phyloP scores from a whole-genome alignment of 2,113 vertebrate species.

The Melanostigma gelatinosum region DNA sequence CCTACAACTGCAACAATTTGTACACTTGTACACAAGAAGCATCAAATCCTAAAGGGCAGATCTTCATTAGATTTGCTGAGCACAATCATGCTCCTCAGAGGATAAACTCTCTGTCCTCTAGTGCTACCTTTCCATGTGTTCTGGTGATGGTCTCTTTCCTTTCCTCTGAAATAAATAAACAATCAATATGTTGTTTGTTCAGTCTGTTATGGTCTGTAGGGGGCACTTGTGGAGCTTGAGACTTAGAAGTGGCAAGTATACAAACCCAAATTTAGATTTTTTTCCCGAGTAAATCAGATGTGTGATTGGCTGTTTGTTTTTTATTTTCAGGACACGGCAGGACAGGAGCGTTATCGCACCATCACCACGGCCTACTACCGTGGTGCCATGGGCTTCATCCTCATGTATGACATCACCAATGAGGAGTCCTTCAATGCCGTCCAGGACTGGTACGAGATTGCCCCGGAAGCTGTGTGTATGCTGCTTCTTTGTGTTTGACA shows the following conservation, averaged over 20 bases:
- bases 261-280: no score
- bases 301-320: not conserved
- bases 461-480: not conserved
- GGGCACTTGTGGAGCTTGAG: not conserved
- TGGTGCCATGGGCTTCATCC: conserved; percentile 98
- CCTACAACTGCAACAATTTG: not conserved
- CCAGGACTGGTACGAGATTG: conserved; percentile 91
- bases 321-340: conserved; percentile 91
- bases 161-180: not conserved
- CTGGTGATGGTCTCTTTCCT: not conserved
- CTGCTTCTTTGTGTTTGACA: not conserved
- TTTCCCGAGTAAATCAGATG: not conserved
- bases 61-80: not conserved
- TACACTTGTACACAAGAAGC: not conserved
- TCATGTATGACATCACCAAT: conserved; percentile 98
- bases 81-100: not conserved
- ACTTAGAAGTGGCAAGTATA: not conserved
- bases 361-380: conserved; percentile 98
- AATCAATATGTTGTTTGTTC: not conserved
- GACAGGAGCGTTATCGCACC: conserved; percentile 97
- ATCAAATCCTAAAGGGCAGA: not conserved
- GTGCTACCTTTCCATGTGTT: not conserved
- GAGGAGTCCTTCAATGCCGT: conserved; percentile 98
- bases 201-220: not conserved
- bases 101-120: not conserved